These are phyloP conservation scores for Panagrolaimus sp. DNA, from an alignment of 1,140 invertebrate species.

Conservation along the genomic window DNA sequence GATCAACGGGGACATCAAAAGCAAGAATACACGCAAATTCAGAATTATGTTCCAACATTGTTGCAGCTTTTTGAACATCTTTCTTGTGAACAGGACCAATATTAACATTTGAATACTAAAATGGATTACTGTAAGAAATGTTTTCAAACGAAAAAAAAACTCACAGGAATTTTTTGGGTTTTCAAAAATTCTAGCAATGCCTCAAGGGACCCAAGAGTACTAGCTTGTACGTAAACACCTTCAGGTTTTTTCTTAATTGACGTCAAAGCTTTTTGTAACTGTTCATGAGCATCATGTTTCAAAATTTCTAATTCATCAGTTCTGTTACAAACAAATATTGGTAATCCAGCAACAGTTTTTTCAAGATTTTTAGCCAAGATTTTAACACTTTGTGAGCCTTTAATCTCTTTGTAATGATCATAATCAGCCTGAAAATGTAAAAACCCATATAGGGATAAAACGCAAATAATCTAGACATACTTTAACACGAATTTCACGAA, in stretches of 20 bases:
- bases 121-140: conserved; percentile 61
- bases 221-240: conserved; percentile 97
- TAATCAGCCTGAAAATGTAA: conserved; percentile 78
- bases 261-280: conserved; percentile 77
- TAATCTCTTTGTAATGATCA: conserved; percentile 86
- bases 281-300: conserved; percentile 62
- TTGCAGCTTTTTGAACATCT: conserved; percentile 98
- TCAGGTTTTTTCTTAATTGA: conserved; percentile 81
- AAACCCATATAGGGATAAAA: not conserved
- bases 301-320: conserved; percentile 86
- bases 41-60: conserved; percentile 94
- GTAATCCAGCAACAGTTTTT: conserved; percentile 82
- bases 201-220: conserved; percentile 93
- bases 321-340: conserved; percentile 73
- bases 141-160: conserved; percentile 51
- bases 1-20: conserved; percentile 96
- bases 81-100: conserved; percentile 98
- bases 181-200: conserved; percentile 92
- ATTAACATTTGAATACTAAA: conserved; percentile 90
- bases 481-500: conserved; percentile 95
- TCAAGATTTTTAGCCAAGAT: conserved; percentile 91
- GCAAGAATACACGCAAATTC: conserved; percentile 96
- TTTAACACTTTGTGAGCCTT: conserved; percentile 94
- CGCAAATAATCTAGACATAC: conserved; percentile 61
- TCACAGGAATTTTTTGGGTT: conserved; percentile 83